Evolutionary conservation across 2,113 vertebrate species (phyloP), one percentile per base, ranked within the genome.

Genomic region (Prionailurus viverrinus): DNA sequence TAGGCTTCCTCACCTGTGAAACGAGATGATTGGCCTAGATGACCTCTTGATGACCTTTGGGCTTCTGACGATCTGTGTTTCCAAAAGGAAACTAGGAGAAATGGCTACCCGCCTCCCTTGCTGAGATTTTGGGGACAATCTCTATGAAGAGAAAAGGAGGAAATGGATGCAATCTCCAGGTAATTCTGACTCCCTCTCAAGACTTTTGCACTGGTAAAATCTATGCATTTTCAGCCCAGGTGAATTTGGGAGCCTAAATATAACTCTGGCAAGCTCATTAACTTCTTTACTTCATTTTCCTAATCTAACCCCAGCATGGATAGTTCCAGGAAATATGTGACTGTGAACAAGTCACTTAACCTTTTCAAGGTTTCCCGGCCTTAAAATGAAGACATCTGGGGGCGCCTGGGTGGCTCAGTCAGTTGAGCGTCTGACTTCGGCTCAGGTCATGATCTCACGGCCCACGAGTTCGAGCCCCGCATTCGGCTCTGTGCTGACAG

Each of bases 321-420:
- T 87, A 74, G 55, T 93, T 88, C 85, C 83, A 80, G 93, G 58
- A 71, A 71, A 66, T 27, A 73, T 41, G 13, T 63, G 66, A 88
- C 51, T 71, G 18, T 10, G n/a, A n/a, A 55, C 41, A 83, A 95
- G 61, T 68, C 85, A 69, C 33, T 95, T 25, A 81, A 83, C 19
- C 7, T 93, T 80, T 31, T 63, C 53, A 48, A 39, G 36, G 19
- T 87, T 61, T 86, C 41, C 36, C 14, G 3, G 25, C 84, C 48
- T 65, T 80, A 83, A 83, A 82, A 85, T 23, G 79, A 92, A 89
- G 61, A 51, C 8, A 2, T 78, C 41, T 7, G 14, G 45, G 45
- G 45, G 45, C 7, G 45, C 45, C 45, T 45, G 45, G 45, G 45
- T 45, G 45, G 1, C 45, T 45, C 45, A 45, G 45, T 45, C 45